A percentile compares a stretch with the other conserved stretches of the same genome.
These are phyloP conservation scores for Ascaphus truei DNA, from an alignment of 2,113 vertebrate genomes.

Conservation along the genomic window DNA sequence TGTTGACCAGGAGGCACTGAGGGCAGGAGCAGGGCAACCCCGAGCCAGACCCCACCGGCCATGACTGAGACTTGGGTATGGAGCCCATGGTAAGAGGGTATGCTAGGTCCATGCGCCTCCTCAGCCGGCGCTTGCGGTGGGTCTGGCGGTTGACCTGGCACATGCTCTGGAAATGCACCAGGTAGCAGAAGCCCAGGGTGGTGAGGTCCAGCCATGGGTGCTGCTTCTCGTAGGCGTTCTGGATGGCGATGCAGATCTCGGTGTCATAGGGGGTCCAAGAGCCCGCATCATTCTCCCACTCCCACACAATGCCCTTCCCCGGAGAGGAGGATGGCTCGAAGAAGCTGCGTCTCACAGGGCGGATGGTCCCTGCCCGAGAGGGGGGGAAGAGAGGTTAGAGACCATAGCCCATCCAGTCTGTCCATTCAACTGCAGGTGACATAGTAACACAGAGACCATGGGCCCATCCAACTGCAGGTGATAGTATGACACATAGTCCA, in stretches of 20 bases:
- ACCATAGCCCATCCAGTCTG: not conserved
- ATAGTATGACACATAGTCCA: too few species aligned
- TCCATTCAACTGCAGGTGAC: not conserved
- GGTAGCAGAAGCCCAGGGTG: slow-evolving; percentile 92
- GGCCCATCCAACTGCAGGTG: too few species aligned
- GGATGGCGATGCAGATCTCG: slow-evolving; percentile 95
- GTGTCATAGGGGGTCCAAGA: slow-evolving; percentile 95
- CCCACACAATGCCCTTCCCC: slow-evolving; percentile 94
- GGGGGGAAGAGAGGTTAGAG: not conserved
- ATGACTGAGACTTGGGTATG: slow-evolving; percentile 95
- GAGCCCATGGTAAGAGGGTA: slow-evolving; percentile 93
- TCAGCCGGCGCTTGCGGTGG: slow-evolving; percentile 82
- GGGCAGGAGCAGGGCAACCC: slow-evolving; percentile 89
- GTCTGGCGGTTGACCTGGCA: slow-evolving; percentile 92
- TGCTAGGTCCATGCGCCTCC: slow-evolving; percentile 91
- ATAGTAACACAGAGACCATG: too few species aligned
- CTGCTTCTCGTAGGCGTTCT: slow-evolving; percentile 97
- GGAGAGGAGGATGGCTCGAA: slow-evolving; percentile 92
- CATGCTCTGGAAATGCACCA: slow-evolving; percentile 96
- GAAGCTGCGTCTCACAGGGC: slow-evolving; percentile 89
- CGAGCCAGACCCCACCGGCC: slow-evolving; percentile 87
- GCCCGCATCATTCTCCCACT: slow-evolving; percentile 90
- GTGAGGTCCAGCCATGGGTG: slow-evolving; percentile 95
- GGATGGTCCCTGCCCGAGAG: slow-evolving; percentile 79
- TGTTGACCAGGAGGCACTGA: slow-evolving; percentile 92